Evolutionary conservation across 2,113 vertebrate species (phyloP), one percentile per base, ranked within the genome.

Genomic region (Rhynchomys soricoides): DNA sequence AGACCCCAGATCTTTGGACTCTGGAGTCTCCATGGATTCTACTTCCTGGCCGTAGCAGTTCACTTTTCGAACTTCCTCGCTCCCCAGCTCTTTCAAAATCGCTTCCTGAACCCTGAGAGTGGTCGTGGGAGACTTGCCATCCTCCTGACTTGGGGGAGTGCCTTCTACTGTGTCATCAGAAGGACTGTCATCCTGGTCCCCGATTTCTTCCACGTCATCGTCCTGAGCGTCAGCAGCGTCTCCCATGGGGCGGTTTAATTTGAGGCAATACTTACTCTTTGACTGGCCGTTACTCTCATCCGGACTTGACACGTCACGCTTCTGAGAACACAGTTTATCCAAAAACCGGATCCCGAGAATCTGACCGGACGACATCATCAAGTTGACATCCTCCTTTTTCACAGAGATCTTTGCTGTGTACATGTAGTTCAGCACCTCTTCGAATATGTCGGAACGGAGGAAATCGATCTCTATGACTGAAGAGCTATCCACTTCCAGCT

Each of bases 361-460:
- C 98, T 99, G 99, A 43, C 99, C 99, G 0, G 99, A 99, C 52
- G 99, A 99, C 99, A 99, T 99, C 99, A 99, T 99, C 91, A 99
- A 98, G 98, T 99, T 99, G 43, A 99, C 99, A 95, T 99, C 99
- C 95, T 99, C 99, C 95, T 99, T 99, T 97, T 99, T 99, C 83
- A 99, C 99, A 0, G 99, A 99, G 97, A 99, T 99, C 98, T 99
- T 99, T 0, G 99, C 99, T 0, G 99, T 99, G 98, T 99, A 99
- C 99, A 99, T 99, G 98, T 99, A 99, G 98, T 99, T 99, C 87
- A 99, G 97, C 91, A 99, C 99, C 97, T 99, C 99, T 96, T 99
- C 99, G 68, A 99, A 99, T 97, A 99, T 99, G 82, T 99, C 99
- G 0, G 99, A 99, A 93, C 99, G 99, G 96, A 99, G 99, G 97